Conservation (phyloP, 2,888 invertebrate genomes). For the Nipponacmea schrenckii region DNA sequence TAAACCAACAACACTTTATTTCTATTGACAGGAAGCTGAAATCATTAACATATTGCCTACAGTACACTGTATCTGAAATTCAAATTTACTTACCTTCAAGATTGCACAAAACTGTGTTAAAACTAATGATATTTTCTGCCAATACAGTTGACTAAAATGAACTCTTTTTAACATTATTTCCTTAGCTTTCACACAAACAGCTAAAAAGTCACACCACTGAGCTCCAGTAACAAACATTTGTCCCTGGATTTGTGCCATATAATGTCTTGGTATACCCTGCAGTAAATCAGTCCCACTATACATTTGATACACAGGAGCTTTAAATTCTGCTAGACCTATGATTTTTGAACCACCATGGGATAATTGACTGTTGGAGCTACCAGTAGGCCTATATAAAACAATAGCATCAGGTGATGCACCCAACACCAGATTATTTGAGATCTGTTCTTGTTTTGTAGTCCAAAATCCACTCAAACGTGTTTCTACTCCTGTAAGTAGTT, state of each 20-base stretch:
- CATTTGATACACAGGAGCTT: constrained; percentile 48
- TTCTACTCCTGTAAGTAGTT: constrained; percentile 44
- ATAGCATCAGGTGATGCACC: constrained; percentile 55
- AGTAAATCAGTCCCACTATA: constrained; percentile 25
- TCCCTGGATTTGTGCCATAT: constrained; percentile 59
- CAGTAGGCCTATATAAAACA: constrained; percentile 32
- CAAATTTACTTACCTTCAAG: constrained; percentile 38
- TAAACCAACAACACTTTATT: no score
- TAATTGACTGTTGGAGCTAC: background rate
- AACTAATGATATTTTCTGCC: constrained; percentile 37
- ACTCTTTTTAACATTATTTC: constrained; percentile 51
- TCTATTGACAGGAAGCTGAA: no score
- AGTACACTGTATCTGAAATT: no score
- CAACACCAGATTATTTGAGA: constrained; percentile 34
- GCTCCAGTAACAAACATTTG: constrained; percentile 49
- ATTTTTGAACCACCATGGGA: constrained; percentile 11
- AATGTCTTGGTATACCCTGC: constrained; percentile 45
- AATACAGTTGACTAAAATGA: constrained; percentile 42
- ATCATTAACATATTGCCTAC: no score
- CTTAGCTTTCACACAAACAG: constrained; percentile 46
- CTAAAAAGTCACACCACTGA: constrained; percentile 58
- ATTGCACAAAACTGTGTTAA: constrained; percentile 45
- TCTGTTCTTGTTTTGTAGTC: constrained; percentile 29
- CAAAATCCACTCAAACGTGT: constrained; percentile 50
- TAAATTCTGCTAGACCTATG: constrained; percentile 51